Evolutionary conservation across 2,797 vertebrate genomes (phyloP), one percentile per base, ranked within the genome.

Genomic region (Staurois parvus): DNA sequence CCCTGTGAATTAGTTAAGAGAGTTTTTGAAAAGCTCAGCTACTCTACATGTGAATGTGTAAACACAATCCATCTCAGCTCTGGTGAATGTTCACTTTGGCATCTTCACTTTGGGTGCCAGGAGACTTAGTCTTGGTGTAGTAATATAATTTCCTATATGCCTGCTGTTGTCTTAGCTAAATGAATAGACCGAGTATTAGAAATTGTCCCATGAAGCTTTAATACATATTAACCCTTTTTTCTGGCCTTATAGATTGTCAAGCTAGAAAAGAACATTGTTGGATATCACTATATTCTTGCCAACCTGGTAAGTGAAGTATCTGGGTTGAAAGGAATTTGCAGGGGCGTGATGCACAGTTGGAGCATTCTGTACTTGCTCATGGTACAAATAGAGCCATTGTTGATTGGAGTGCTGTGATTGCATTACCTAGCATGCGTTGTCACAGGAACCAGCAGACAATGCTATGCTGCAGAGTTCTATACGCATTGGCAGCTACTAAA

Each of bases 241-340:
- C 88, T 79, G 42, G 11, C 91, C 78, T 95, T 95, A 12, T 91
- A 99, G 98, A 98, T 99, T 84, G 94, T 98, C 81, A 96, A 96
- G 83, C 94, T 98, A 86, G 97, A 97, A 88, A 99, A 99, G 92
- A 98, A 99, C 15, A 96, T 97, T 78, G 98, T 98, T 26, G 98
- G 97, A 72, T 99, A 99, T 91, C 98, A 99, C 92, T 99, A 99
- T 94, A 99, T 99, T 89, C 95, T 99, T 85, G 98, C 97, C 87
- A 99, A 99, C 91, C 92, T 99, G 97, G 98, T 99, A 94, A 98
- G 98, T 89, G 85, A 83, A 73, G 68, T 26, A 32, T 72, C 19
- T 30, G 66, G 72, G 48, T 79, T 69, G 68, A 72, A 78, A 75
- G 29, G 68, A 76, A 81, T 76, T 76, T 86, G 85, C 74, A 83